These are phyloP conservation scores for Leptopilina drosophilae DNA, from an alignment of 2,888 invertebrate species.

Conservation along the genomic window DNA sequence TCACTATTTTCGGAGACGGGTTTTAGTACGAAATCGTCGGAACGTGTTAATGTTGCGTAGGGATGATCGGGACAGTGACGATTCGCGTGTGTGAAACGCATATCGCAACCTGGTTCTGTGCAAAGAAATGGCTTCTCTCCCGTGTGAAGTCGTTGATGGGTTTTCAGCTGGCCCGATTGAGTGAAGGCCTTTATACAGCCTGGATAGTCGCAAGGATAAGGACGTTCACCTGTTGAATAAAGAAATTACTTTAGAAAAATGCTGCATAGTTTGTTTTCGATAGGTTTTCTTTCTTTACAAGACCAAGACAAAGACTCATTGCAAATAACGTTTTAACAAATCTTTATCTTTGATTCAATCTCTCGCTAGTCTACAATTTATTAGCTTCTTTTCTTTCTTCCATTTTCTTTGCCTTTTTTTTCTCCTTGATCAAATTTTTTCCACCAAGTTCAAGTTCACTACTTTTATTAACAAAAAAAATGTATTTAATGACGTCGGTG, in stretches of 20 bases:
- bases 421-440: too few relatives aligned
- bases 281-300: too few relatives aligned
- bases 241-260: background rate
- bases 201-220: conserved; percentile 86
- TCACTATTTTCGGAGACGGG: conserved; percentile 77
- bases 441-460: too few relatives aligned
- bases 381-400: too few relatives aligned
- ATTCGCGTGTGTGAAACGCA: conserved; percentile 87
- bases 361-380: too few relatives aligned
- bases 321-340: too few relatives aligned
- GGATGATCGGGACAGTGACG: conserved; percentile 87
- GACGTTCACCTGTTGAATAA: conserved; percentile 81
- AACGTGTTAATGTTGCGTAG: conserved; percentile 79
- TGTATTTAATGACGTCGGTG: too few relatives aligned
- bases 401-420: too few relatives aligned
- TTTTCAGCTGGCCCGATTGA: conserved; percentile 87
- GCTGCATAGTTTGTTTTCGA: too few relatives aligned
- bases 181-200: conserved; percentile 85
- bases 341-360: too few relatives aligned
- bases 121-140: conserved; percentile 88
- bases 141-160: conserved; percentile 87
- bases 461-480: too few relatives aligned
- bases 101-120: conserved; percentile 81
- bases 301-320: too few relatives aligned
- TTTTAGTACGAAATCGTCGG: conserved; percentile 78